Percentiles rank a stretch among this genome's conserved stretches.
phyloP scores from a whole-genome alignment of 2,113 vertebrate species.

The Menura novaehollandiae region DNA sequence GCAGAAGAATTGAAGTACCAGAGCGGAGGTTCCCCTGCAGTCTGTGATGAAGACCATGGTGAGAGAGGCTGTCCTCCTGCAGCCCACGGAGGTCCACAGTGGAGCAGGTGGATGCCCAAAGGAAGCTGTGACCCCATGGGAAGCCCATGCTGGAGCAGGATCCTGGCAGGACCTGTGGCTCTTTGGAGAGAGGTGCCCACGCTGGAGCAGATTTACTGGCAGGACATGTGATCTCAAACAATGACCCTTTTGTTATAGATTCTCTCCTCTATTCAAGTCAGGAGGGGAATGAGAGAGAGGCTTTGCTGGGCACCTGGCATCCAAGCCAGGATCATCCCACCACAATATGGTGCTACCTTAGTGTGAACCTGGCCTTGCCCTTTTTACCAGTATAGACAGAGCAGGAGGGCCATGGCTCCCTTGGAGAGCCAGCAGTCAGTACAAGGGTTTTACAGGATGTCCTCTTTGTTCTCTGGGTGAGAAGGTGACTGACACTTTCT shows the following conservation, averaged over 20 bases:
- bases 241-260: neutral
- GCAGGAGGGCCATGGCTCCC: neutral
- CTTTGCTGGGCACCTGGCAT: neutral
- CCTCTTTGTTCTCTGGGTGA: neutral
- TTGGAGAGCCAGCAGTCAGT: neutral
- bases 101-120: neutral
- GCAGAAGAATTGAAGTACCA: neutral
- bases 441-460: neutral
- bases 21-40: neutral
- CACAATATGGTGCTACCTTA: neutral
- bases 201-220: neutral
- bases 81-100: accelerated
- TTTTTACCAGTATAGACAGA: neutral
- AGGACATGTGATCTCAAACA: neutral
- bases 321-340: no score
- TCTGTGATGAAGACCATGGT: neutral
- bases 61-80: neutral
- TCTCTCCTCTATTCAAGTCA: neutral
- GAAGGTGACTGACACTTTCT: neutral
- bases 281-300: neutral
- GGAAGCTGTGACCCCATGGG: neutral
- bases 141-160: neutral
- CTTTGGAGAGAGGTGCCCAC: neutral
- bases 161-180: neutral
- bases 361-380: neutral